Base-by-base conservation (phyloP, 1,140 invertebrate genomes). In the Drosophila setifemur region DNA sequence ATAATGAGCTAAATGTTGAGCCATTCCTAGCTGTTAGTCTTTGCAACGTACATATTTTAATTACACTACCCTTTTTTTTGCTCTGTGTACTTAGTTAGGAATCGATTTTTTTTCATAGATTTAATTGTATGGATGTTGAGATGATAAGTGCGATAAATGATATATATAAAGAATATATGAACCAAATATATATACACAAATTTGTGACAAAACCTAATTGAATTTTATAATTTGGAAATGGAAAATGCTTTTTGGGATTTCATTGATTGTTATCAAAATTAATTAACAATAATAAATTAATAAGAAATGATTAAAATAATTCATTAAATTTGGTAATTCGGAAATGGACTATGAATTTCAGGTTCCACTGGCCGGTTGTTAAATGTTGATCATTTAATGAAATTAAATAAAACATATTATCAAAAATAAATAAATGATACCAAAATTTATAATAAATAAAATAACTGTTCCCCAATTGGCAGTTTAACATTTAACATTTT, bases 41-140 rank as follows among this genome's bases (percentile, higher is more conserved):
- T 11, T 43, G 9, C 31, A 43, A 45, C 7, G 21, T 7, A 21
- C n/a, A n/a, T n/a, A n/a, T n/a, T 7, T 23, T 40, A 28, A 12
- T 11, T 16, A 26, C 53, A 60, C 64, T 58, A 50, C 37, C 39
- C 9, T 25, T 21, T 37, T 55, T 70, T 72, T 55, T 66, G 68
- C 26, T 1, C 26, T 19, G n/a, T 14, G 53, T 52, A 25, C 12
- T 29, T 71, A 50, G 29, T 47, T 9, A 39, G 9, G 8, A 5
- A 26, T 12, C 33, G 12, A 37, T 55, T 78, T 78, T 76, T 78
- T 76, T 78, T 44, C 21, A 31, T 77, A 77, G 37, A 25, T 35
- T 53, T 71, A 81, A 49, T 43, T 60, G 37, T 42, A 73, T 44
- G 40, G 28, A 75, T 67, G 76, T 76, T 82, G 52, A 53, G 45